Evolutionary conservation across 2,113 vertebrate genomes (phyloP), one percentile per base, ranked within the genome.

Genomic region (Gnathonemus echidnorhynchus): DNA sequence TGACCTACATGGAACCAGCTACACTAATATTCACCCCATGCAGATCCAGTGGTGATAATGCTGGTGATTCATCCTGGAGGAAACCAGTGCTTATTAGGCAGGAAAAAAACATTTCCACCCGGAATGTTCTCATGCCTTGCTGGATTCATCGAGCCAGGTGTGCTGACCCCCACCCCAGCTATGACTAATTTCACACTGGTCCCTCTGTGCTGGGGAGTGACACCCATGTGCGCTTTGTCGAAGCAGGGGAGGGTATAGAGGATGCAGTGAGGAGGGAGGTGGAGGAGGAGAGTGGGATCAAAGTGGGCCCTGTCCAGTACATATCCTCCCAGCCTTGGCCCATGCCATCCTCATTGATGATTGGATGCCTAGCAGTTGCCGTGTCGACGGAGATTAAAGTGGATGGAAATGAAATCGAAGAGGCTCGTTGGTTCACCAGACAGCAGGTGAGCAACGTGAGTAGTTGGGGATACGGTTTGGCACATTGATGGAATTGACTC

Each of bases 11-110:
- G 31, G 35, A 77, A 24, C 3, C 9, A 10, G 80, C 39, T 42
- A 48, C 45, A 48, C 9, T 46, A 4, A 45, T 3, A 48, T 10
- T 70, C 19, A n/a, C 62, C 85, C 21, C 7, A 89, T 92, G 1
- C 86, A 99, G 98, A 99, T 95, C 98, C 98, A 10, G 98, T 98
- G 74, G 98, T 98, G 90, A 99, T 99, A 95, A 99, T 99, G 98
- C 95, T 98, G 94, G 98, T 98, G 56, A 94, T 99, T 93, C 98
- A 99, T 92, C 98, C 98, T 21, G 98, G 98, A 93, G 97, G 97
- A 39, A 97, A 97, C 91, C 97, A 95, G 89, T 98, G 97, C 91
- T 95, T 99, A 93, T 94, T 99, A 94, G 98, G 98, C 53, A 97
- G 98, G 90, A 97, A 99, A 93, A 98, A 97, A 92, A 92, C 94